Base-by-base conservation (phyloP, 2,888 invertebrate genomes). In the Epicampocera succincta region DNA sequence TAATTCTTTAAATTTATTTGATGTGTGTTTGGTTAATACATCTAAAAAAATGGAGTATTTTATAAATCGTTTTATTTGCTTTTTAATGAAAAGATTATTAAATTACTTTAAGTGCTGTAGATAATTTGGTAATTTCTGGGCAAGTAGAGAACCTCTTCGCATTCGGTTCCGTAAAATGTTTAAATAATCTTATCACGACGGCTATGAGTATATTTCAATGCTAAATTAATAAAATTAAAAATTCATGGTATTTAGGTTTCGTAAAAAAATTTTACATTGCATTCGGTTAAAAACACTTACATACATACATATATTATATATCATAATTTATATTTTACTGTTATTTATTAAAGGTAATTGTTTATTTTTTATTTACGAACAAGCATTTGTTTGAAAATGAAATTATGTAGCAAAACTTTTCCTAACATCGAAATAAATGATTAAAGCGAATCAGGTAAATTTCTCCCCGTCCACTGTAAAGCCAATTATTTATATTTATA, bases 31-130 rank as follows among this genome's bases (percentile, higher is more conserved):
- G 69, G 58, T 60, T 54, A 72, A 80, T 77, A 74, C 76, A 81
- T 68, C 72, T 77, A 69, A 65, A 73, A 69, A 81, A 81, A 77
- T 81, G 44, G 38, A 81, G 69, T 77, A 68, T 58, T 73, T 81
- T 74, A 25, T 74, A 42, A 69, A 65, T 82, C 61, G 38, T 63
- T 50, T 60, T 65, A 11, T 50, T 69, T 52, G 9, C 54, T 44
- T 56, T 2, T n/a, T 56, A 44, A 44, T 61, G 17, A n/a, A 25
- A 25, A 13, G 11, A 73, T 33, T 33, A 65, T 69, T 54, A 60
- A 33, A 9, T 60, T 44, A 48, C 66, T 61, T 44, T 61, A 48
- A 61, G 75, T 76, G 80, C 66, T 71, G 66, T 52, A 60, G 48
- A 72, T 12, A 60, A 19, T n/a, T 52, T 44, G 48, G 66, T 12